These are phyloP conservation scores for Nesometra sesokonis DNA, from an alignment of 35 echinoderm and acorn worm species.

Conservation along the genomic window DNA sequence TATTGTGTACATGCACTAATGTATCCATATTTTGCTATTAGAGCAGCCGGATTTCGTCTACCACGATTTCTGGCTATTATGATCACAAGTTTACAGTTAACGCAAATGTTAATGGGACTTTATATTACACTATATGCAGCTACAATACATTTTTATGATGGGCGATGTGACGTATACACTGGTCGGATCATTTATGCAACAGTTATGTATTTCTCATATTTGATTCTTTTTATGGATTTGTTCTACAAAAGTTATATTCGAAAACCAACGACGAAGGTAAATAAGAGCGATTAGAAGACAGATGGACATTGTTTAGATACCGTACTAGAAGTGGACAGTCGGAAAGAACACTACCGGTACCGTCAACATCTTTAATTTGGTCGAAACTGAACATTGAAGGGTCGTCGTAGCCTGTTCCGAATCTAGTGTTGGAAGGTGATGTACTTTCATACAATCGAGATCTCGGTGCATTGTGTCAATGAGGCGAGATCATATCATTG, in stretches of 20 bases:
- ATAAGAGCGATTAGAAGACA: not conserved
- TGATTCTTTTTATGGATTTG: not conserved
- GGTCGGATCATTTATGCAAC: not conserved
- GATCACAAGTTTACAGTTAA: constrained; percentile 46
- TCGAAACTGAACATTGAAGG: too few relatives aligned
- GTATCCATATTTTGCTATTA: constrained; percentile 61
- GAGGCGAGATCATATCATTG: too few relatives aligned
- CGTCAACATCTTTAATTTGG: too few relatives aligned
- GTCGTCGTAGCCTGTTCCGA: too few relatives aligned
- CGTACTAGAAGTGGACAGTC: too few relatives aligned
- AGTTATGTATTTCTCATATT: not conserved
- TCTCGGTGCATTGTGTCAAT: too few relatives aligned
- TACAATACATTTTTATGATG: constrained; percentile 7
- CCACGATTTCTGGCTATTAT: constrained; percentile 45
- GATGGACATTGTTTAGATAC: too few relatives aligned
- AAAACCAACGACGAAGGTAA: not conserved
- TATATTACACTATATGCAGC: constrained; percentile 30
- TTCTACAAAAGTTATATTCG: not conserved
- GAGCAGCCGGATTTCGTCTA: constrained; percentile 31
- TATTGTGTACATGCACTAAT: constrained; percentile 47
- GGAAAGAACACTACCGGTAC: too few relatives aligned
- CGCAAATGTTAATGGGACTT: constrained; percentile 44
- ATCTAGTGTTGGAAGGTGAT: too few relatives aligned
- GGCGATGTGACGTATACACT: constrained; percentile 15
- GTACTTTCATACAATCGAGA: too few relatives aligned